These are phyloP conservation scores for Ctenomys sociabilis DNA, from an alignment of 2,113 vertebrate genomes.

Conservation along the genomic window DNA sequence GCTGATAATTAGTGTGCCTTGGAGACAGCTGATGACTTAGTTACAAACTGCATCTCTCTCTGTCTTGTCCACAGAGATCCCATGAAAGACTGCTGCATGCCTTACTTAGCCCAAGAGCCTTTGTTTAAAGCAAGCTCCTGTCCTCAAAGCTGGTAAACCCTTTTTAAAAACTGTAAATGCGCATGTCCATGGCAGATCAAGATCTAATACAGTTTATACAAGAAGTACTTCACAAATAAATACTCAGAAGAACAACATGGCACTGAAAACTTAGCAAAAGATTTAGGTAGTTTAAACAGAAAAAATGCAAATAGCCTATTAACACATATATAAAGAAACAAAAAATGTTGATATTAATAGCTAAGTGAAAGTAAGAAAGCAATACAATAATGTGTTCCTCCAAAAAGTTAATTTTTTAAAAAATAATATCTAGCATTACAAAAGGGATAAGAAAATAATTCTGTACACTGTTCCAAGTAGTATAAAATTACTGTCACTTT, in stretches of 20 bases:
- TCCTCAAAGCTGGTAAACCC: slow-evolving; percentile 28
- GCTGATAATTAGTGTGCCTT: not conserved
- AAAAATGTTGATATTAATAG: not conserved
- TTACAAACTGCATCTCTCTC: slow-evolving; percentile 21
- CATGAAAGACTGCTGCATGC: slow-evolving; percentile 19
- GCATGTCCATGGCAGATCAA: not conserved
- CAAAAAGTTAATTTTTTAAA: not conserved
- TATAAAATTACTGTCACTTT: not conserved
- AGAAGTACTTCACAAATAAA: not conserved
- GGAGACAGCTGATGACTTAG: not conserved
- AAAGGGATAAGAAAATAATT: not conserved
- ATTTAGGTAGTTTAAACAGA: not conserved
- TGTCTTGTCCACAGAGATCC: slow-evolving; percentile 41
- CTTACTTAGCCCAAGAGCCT: slow-evolving; percentile 48
- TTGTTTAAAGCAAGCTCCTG: slow-evolving; percentile 44
- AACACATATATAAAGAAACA: not conserved
- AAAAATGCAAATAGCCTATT: not conserved
- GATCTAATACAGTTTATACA: not conserved
- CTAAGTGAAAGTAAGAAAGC: not conserved
- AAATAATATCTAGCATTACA: not conserved
- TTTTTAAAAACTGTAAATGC: slow-evolving; percentile 21
- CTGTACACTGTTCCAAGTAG: not conserved
- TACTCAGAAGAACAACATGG: not conserved
- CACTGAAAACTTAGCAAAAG: not conserved
- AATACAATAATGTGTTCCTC: not conserved